Percentiles rank a stretch among this genome's conserved stretches.
These are phyloP conservation scores for Caloenas nicobarica DNA, from an alignment of 2,113 vertebrate species.

Conservation along the genomic window DNA sequence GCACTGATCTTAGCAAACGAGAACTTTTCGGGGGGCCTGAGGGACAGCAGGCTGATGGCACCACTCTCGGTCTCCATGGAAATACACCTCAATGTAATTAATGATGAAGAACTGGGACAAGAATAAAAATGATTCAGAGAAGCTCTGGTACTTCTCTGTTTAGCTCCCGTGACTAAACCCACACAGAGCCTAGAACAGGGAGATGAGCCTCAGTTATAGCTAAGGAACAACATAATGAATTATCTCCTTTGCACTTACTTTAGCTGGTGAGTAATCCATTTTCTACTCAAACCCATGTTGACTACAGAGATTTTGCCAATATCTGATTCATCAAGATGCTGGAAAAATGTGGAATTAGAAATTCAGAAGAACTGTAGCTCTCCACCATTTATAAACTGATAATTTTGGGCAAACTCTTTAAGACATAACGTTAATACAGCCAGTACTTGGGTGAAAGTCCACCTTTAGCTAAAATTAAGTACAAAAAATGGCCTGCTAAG, in stretches of 20 bases:
- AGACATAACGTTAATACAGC: background rate
- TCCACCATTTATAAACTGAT: background rate
- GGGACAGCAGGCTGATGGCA: background rate
- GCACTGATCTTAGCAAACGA: background rate
- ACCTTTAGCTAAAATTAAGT: background rate
- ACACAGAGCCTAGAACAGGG: slow-evolving; percentile 8
- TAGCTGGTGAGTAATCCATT: slow-evolving; percentile 37
- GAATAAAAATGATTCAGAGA: slow-evolving; percentile 59
- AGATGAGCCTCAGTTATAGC: slow-evolving; percentile 29
- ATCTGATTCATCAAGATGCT: slow-evolving; percentile 12
- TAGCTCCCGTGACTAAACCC: slow-evolving; percentile 35
- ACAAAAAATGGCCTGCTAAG: background rate
- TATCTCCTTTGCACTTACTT: background rate
- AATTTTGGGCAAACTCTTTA: background rate
- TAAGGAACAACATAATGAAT: slow-evolving; percentile 32
- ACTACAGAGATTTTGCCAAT: background rate
- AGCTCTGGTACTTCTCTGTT: slow-evolving; percentile 5
- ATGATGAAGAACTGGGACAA: background rate
- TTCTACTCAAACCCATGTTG: background rate
- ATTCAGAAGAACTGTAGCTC: background rate
- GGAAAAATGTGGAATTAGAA: background rate
- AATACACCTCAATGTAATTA: slow-evolving; percentile 30
- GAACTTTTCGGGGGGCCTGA: background rate
- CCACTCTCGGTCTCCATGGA: slow-evolving; percentile 18
- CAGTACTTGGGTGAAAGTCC: background rate